A percentile compares a stretch with the other conserved stretches of the same genome.
Conservation (phyloP, 2,797 vertebrate genomes). For the Poeciliopsis paucimaculata region DNA sequence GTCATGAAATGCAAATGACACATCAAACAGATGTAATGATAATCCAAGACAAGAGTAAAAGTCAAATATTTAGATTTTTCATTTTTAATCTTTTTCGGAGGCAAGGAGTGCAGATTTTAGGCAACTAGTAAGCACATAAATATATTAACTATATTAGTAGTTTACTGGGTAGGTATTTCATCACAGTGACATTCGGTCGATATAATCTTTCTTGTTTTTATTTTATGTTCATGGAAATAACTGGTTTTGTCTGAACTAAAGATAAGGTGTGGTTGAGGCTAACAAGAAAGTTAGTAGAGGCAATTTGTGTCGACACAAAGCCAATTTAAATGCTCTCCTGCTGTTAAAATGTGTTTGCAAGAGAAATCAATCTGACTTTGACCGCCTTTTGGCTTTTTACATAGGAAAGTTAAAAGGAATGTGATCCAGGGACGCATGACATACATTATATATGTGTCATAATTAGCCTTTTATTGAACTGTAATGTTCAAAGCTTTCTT, state of each 20-base stretch:
- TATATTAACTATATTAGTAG: not conserved
- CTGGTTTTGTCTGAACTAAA: not conserved
- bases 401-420: not conserved
- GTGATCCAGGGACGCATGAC: not conserved
- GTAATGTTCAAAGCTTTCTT: not conserved
- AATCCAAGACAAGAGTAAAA: not conserved
- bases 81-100: not conserved
- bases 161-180: not conserved
- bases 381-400: not conserved
- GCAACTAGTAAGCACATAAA: not conserved
- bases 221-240: not conserved
- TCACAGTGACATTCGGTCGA: not conserved
- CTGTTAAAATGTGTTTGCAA: not conserved
- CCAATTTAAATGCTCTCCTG: not conserved
- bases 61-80: not conserved
- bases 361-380: not conserved
- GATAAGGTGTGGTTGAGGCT: not conserved
- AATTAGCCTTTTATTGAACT: not conserved
- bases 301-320: not conserved
- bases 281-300: not conserved
- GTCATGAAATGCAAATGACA: not conserved
- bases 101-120: not conserved
- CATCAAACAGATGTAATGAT: not conserved
- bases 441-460: not conserved
- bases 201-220: not conserved